Conservation (phyloP, 2,888 invertebrate genomes). For the Nematopogon swammerdamellus region DNA sequence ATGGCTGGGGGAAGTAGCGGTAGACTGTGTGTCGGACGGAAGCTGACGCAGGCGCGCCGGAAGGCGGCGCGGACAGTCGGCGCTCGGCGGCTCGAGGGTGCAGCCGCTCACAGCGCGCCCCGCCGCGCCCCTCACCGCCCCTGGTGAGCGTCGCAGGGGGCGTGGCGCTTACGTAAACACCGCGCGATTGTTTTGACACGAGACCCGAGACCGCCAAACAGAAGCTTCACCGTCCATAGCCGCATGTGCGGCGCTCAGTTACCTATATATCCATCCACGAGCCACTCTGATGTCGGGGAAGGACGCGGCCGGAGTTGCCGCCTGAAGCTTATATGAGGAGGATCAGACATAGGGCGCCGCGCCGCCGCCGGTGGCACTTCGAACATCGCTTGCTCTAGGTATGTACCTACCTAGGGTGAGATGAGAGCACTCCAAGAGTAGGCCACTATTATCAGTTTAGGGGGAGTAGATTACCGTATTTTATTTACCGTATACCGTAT, state of each 20-base stretch:
- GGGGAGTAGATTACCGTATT: too few species aligned
- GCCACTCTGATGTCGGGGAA: constrained; percentile 22
- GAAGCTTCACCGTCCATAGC: background rate
- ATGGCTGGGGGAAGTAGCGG: background rate
- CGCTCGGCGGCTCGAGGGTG: constrained; percentile 50
- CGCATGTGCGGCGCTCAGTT: constrained; percentile 22
- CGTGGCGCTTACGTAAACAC: constrained; percentile 58
- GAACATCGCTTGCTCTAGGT: constrained; percentile 47
- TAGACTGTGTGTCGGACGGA: too few species aligned
- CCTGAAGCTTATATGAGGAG: constrained; percentile 36
- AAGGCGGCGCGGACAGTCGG: constrained; percentile 32
- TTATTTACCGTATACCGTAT: too few species aligned
- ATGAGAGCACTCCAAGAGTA: too few species aligned
- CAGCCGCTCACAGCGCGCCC: constrained; percentile 30
- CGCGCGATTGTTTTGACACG: background rate
- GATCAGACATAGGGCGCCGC: constrained; percentile 29
- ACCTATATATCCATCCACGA: background rate
- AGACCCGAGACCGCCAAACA: background rate
- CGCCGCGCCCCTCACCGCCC: constrained; percentile 52
- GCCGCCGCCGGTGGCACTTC: constrained; percentile 42
- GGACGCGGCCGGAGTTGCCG: constrained; percentile 35
- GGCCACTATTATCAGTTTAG: too few species aligned
- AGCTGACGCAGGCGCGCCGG: constrained; percentile 19
- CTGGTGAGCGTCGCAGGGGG: constrained; percentile 53
- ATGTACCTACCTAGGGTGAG: too few species aligned